Evolutionary conservation across 2,113 vertebrate genomes (phyloP).

Genomic region (Callipepla squamata): DNA sequence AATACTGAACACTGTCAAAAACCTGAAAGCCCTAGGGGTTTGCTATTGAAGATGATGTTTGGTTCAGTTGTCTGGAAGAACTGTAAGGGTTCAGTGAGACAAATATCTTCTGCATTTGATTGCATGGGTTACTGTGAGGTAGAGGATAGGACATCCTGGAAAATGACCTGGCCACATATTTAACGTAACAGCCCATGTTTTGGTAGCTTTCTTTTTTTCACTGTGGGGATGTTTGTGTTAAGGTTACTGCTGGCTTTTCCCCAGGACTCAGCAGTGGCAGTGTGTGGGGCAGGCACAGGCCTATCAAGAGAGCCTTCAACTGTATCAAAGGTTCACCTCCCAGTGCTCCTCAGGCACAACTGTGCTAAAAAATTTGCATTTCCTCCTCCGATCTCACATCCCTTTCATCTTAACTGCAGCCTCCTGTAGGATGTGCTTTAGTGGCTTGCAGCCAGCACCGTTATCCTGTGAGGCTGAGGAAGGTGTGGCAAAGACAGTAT

Average conservation of each 20-base stretch:
- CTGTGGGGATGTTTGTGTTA: not conserved
- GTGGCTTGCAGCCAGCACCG: not conserved
- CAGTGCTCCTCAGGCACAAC: not conserved
- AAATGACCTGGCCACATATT: not conserved
- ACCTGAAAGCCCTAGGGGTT: not conserved
- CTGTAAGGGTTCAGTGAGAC: not conserved
- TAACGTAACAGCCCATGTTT: not conserved
- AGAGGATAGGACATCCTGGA: not conserved
- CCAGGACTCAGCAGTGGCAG: not conserved
- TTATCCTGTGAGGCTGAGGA: slow-evolving; percentile 7
- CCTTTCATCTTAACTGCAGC: not conserved
- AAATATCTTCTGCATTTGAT: not conserved
- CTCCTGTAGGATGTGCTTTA: not conserved
- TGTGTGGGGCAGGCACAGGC: not conserved
- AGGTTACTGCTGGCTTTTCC: not conserved
- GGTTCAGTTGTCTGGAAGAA: not conserved
- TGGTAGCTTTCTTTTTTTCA: not conserved
- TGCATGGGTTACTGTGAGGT: not conserved
- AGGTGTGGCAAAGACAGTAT: not conserved
- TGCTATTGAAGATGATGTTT: not conserved
- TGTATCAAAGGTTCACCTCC: not conserved
- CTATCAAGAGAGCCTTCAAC: not conserved
- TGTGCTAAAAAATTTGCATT: slow-evolving; percentile 35
- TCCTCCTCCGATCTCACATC: not conserved
- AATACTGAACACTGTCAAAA: not conserved